A percentile compares a stretch with the other conserved stretches of the same genome.
Conservation (phyloP, 2,888 invertebrate species). For the Drosophila robusta region DNA sequence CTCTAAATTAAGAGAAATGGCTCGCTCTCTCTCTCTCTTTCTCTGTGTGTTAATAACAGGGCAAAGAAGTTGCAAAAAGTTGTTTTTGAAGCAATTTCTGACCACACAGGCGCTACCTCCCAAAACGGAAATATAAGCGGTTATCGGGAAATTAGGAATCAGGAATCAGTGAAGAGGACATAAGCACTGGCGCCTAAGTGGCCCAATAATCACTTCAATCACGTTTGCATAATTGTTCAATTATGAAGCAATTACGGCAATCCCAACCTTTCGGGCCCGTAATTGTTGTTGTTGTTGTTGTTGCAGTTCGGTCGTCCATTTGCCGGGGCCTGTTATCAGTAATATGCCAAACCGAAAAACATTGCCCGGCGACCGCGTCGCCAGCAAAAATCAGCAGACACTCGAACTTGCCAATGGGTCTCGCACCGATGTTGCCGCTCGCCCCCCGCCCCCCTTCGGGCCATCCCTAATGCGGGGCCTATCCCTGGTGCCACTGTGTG, state of each 20-base stretch:
- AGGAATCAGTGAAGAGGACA: constrained; percentile 38
- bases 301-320: constrained; percentile 33
- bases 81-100: constrained; percentile 1
- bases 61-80: background rate
- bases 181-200: constrained; percentile 73
- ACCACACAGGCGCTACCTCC: background rate
- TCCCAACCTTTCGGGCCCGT: constrained; percentile 51
- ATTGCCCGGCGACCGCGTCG: constrained; percentile 54
- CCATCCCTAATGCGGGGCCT: constrained; percentile 2
- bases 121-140: constrained; percentile 43
- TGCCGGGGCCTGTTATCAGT: constrained; percentile 69
- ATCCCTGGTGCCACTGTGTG: constrained; percentile 25
- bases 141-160: constrained; percentile 23
- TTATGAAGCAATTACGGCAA: constrained; percentile 76
- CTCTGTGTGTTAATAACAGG: no score
- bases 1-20: no score
- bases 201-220: constrained; percentile 78
- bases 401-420: constrained; percentile 48
- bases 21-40: no score
- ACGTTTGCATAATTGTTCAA: constrained; percentile 81
- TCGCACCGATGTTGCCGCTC: background rate
- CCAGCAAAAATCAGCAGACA: constrained; percentile 66
- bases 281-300: constrained; percentile 10
- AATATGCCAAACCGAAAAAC: constrained; percentile 73
- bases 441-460: no score